Conservation (phyloP, 2,113 vertebrate genomes). For the Peucedramus taeniatus region DNA sequence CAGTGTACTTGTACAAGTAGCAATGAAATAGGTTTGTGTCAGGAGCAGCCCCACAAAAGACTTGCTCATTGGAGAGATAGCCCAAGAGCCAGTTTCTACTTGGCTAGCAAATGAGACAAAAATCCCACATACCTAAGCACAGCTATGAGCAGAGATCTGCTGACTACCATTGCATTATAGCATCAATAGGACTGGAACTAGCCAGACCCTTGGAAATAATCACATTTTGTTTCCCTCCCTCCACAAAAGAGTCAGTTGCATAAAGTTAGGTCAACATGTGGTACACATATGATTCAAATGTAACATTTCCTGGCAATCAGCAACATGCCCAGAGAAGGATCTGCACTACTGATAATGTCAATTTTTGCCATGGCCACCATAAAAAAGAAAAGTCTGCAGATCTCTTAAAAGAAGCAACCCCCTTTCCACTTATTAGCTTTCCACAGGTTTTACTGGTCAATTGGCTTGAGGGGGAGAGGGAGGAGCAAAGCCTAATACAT, state of each 20-base stretch:
- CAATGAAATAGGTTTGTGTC: not conserved
- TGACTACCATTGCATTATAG: not conserved
- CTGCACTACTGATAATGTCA: not conserved
- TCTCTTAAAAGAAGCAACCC: not conserved
- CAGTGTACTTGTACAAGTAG: not conserved
- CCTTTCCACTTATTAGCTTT: not conserved
- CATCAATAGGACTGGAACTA: not conserved
- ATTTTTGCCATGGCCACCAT: not conserved
- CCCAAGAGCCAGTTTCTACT: not conserved
- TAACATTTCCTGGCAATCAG: not conserved
- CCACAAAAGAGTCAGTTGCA: not conserved
- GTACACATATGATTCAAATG: not conserved
- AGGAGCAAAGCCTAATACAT: not conserved
- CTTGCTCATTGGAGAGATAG: not conserved
- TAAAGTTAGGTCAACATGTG: constrained; percentile 16
- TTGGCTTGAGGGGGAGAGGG: accelerated
- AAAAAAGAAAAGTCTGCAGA: not conserved
- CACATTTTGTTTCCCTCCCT: not conserved
- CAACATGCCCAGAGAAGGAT: not conserved
- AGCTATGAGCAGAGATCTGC: not conserved
- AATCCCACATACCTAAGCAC: accelerated
- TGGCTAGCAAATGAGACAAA: not conserved
- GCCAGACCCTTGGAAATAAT: not conserved
- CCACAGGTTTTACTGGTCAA: not conserved
- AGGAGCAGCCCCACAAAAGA: not conserved